Base-by-base conservation (phyloP, 2,113 vertebrate species). In the Chunga burmeisteri region DNA sequence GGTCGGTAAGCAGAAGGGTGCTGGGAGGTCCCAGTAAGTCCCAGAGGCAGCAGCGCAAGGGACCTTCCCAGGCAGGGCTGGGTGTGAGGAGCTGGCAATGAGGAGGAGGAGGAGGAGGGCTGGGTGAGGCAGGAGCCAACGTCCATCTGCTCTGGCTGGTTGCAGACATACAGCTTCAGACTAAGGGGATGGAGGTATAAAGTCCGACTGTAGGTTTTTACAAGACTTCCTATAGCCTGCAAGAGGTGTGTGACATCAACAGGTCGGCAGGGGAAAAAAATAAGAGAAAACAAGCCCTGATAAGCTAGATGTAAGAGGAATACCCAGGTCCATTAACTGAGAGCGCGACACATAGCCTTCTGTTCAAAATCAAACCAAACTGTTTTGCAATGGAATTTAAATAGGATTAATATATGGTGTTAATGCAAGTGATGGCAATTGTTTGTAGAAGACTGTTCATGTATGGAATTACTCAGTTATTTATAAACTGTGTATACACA, bases 71-170 rank as follows among this genome's bases (percentile, higher is more conserved):
- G 26, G 29, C 6, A 59, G 20, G 29, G 18, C 32, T 63, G 38
- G 3, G 9, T 52, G 20, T 0, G 0, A 77, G 46, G 8, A 23
- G 4, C 11, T 71, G 29, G 38, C 44, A 59, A 58, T 19, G 42
- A 73, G 29, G 25, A 75, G 8, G 30, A 74, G 25, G 42, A 73
- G 29, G 25, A 75, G 8, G 30, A 74, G 25, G 58, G 40, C 22
- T 47, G 62, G 8, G 4, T 13, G 22, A 72, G 49, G 58, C 16
- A 86, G 22, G 13, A 92, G 1, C 2, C 15, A 3, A 47, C 7
- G 40, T 82, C 22, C 38, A 11, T 55, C 42, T 67, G 13, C 52
- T 83, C 71, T 72, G 27, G 7, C 47, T 85, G 7, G 47, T 53
- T n/a, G 14, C 17, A 85, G 27, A 8, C 6, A 20, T 55, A 8